Conservation (phyloP, 2,888 invertebrate genomes). For the Cheilosia urbana region DNA sequence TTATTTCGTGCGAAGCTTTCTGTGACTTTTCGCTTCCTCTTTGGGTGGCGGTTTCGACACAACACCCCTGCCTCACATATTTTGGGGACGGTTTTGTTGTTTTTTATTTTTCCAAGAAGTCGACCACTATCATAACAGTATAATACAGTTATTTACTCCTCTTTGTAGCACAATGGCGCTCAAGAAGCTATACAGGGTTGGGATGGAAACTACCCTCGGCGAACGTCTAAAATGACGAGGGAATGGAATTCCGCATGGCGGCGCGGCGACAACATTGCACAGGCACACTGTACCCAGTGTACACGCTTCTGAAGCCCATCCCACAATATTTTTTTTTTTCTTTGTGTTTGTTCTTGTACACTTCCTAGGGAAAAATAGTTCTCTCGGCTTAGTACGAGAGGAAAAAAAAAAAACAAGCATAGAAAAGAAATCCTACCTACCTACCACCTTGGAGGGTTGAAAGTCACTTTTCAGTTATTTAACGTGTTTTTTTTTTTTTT, state of each 20-base stretch:
- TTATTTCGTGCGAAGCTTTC: conserved; percentile 49
- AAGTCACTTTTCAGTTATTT: conserved; percentile 52
- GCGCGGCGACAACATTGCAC: conserved; percentile 62
- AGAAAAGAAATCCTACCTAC: conserved; percentile 41
- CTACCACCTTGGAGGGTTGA: conserved; percentile 23
- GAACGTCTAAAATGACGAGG: conserved; percentile 65
- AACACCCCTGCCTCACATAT: conserved; percentile 1
- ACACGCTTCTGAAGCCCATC: conserved; percentile 69
- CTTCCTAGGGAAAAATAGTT: conserved; percentile 58
- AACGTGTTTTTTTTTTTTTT: conserved; percentile 31
- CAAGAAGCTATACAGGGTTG: conserved; percentile 42
- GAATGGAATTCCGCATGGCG: conserved; percentile 71
- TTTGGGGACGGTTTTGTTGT: conserved; percentile 11
- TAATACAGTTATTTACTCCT: conserved; percentile 72
- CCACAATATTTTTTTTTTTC: conserved; percentile 53
- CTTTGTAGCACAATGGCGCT: conserved; percentile 67
- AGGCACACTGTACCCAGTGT: conserved; percentile 1
- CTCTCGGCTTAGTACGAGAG: conserved; percentile 14
- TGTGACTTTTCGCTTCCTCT: conserved; percentile 3
- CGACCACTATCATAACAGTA: conserved; percentile 70
- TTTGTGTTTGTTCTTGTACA: neutral
- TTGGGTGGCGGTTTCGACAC: neutral
- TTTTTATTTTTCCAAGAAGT: conserved; percentile 27
- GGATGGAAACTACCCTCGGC: conserved; percentile 62
- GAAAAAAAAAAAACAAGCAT: conserved; percentile 20